phyloP scores from a whole-genome alignment of 37 sponge, comb jelly and placozoan species.

The Beroe forskalii region DNA sequence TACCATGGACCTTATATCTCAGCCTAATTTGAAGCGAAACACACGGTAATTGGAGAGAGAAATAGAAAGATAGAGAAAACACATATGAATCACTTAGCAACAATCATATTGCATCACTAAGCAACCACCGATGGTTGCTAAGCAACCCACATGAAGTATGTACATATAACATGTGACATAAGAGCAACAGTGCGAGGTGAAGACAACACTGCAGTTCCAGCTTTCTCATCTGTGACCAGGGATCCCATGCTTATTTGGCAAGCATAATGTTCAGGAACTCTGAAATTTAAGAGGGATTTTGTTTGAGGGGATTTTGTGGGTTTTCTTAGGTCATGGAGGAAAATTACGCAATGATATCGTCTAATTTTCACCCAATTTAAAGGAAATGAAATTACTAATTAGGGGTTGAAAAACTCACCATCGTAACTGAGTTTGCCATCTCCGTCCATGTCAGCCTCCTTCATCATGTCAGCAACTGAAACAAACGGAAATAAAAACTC shows the following conservation, averaged over 20 bases:
- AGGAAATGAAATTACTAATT: no score
- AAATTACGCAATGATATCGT: no score
- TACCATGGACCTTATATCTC: no score
- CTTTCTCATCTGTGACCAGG: neutral
- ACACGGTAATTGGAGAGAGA: no score
- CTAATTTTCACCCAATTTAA: no score
- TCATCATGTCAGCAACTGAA: slow-evolving; percentile 48
- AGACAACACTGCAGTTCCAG: neutral
- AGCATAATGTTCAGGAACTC: slow-evolving; percentile 66
- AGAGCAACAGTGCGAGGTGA: no score
- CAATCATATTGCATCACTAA: no score
- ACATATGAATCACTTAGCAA: neutral
- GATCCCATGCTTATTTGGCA: slow-evolving; percentile 12
- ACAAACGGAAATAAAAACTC: neutral
- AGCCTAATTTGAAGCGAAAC: no score
- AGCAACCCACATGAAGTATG: neutral
- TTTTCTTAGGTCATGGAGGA: no score
- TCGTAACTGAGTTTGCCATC: slow-evolving; percentile 57
- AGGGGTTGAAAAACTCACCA: slow-evolving; percentile 52
- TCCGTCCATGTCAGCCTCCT: slow-evolving; percentile 60
- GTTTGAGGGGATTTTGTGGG: no score
- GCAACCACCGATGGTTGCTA: neutral
- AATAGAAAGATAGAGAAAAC: neutral
- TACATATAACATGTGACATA: neutral
- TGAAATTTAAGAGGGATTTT: slow-evolving; percentile 19